Base-by-base conservation (phyloP, 2,888 invertebrate genomes). In the Lordiphosa andalusiaca region DNA sequence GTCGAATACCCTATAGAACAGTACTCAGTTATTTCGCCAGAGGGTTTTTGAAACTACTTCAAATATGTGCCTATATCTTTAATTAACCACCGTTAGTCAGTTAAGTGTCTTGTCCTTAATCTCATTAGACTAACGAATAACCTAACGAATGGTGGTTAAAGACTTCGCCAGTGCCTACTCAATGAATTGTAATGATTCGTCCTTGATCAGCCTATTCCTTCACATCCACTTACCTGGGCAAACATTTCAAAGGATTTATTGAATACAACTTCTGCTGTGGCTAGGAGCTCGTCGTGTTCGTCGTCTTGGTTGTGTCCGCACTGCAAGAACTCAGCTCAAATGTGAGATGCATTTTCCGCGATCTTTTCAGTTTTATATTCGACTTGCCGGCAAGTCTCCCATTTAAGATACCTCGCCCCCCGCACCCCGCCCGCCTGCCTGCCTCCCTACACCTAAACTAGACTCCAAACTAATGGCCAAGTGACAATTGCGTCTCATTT, bases 311-410 rank as follows among this genome's bases (percentile, higher is more conserved):
- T 6, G 58, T 82, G 82, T 86, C 88, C 83, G 85, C 82, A 81
- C 89, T 86, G 78, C 85, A 82, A 86, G 85, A 87, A 85, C 86
- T 85, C 88, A 84, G 77, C 80, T 88, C 76, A 81, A 84, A 63
- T 89, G 87, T 89, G 89, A 89, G 87, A 87, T 88, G 84, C 73
- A 82, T 83, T 84, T 77, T 69, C 71, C 69, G 71, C 84, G 71
- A 70, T 77, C 75, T 81, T 75, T 86, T 83, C 75, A 87, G 88
- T 89, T 89, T 88, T 89, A 89, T 89, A 89, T 85, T 58, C 72
- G 56, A 30, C 16, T 40, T 39, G 54, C 47, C 41, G 6, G 46
- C 53, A 41, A 46, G 33, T 55, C 46, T 48, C 42, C 64, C 67
- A 66, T 60, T 57, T 53, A 53, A 53, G 58, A 53, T 25, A 0